Base-by-base conservation (phyloP, 1,140 invertebrate species). In the Drosophila neocordata region DNA sequence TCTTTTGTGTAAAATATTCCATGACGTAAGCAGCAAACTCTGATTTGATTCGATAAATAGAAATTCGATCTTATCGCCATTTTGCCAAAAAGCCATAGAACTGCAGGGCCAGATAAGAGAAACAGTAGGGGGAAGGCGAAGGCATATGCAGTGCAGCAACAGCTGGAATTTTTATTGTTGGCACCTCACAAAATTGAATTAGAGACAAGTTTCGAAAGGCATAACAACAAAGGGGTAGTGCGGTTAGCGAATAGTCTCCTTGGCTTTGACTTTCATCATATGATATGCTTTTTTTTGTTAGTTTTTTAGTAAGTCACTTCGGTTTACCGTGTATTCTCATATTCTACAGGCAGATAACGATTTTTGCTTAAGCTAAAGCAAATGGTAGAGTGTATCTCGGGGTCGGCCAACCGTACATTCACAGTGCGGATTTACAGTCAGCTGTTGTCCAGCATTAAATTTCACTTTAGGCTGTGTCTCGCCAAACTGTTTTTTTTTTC, bases 31-130 rank as follows among this genome's bases (percentile, higher is more conserved):
- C 58, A n/a, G 4, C 20, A 15, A 20, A 20, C 15, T 15, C 13
- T 44, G 69, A 51, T 41, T 57, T 57, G 64, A 74, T 65, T 63
- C 44, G 70, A 73, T 77, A 2, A 44, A 9, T 1, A 48, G 59
- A 68, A 68, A 78, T 64, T 72, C 44, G 82, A 82, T 82, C 74
- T 75, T 85, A 82, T 87, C 82, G 61, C 51, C 69, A 59, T 34
- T 69, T 58, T 60, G 44, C 34, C 55, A 56, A 74, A 37, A 75
- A 75, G 24, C 72, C 72, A 75, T 75, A 75, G 38, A 75, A 75
- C 79, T 82, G 65, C 69, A 70, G 41, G 61, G 12, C 6, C 57
- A 71, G 22, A 71, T 59, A 12, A 56, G n/a, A 56, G n/a, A 11
- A 8, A 48, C n/a, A 48, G 18, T 7, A 44, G 15, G 15, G 5